Conservation (phyloP, 1,140 invertebrate genomes). For the Zaprionus camerounensis region DNA sequence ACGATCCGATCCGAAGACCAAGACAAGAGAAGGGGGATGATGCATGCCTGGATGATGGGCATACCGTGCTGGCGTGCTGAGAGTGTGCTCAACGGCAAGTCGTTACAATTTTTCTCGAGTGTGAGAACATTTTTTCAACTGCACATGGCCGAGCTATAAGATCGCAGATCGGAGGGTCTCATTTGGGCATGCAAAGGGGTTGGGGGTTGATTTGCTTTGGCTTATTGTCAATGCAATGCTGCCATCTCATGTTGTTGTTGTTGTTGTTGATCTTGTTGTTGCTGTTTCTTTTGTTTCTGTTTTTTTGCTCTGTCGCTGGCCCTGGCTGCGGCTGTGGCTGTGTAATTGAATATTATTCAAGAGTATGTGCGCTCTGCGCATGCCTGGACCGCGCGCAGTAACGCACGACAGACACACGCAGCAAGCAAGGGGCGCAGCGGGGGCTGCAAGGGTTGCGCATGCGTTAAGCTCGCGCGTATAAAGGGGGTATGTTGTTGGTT, state of each 20-base stretch:
- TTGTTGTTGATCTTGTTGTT: conserved; percentile 20
- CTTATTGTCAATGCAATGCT: conserved; percentile 66
- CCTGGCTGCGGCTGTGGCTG: background rate
- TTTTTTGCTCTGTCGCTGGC: conserved; percentile 16
- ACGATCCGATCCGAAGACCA: background rate
- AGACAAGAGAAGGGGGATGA: conserved; percentile 9
- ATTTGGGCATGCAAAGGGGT: conserved; percentile 64
- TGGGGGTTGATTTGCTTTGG: conserved; percentile 55
- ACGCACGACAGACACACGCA: conserved; percentile 69
- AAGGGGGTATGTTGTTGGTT: background rate
- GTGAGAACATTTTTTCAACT: conserved; percentile 77
- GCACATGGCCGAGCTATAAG: conserved; percentile 55
- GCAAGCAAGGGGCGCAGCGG: conserved; percentile 7
- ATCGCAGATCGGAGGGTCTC: conserved; percentile 49
- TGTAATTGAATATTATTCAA: background rate
- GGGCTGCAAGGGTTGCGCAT: conserved; percentile 30
- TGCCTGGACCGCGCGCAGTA: conserved; percentile 67
- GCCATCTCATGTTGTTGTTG: conserved; percentile 29
- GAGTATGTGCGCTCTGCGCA: conserved; percentile 43
- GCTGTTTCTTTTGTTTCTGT: conserved; percentile 19
- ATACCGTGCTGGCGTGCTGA: conserved; percentile 72
- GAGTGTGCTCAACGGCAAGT: conserved; percentile 74
- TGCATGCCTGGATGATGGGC: conserved; percentile 31
- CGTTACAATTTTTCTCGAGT: conserved; percentile 76
- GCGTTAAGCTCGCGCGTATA: conserved; percentile 25